These are phyloP conservation scores for Anguilla anguilla DNA, from an alignment of 2,797 vertebrate species.

Conservation along the genomic window DNA sequence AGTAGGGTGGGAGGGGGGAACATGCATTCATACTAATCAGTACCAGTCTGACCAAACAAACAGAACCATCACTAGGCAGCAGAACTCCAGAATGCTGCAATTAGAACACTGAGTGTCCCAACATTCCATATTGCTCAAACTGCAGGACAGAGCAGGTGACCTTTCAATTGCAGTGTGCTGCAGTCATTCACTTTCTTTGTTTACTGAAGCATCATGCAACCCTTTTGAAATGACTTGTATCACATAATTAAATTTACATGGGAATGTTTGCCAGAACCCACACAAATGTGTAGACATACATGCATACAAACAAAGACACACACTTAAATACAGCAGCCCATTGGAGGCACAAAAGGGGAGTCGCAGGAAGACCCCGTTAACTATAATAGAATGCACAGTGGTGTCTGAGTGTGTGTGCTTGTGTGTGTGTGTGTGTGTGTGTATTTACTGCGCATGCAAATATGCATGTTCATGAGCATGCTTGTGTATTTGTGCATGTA, in stretches of 20 bases:
- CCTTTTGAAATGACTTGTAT: not conserved
- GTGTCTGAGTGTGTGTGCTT: too few relatives aligned
- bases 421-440: too few relatives aligned
- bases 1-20: not conserved
- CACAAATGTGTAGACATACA: too few relatives aligned
- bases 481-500: too few relatives aligned
- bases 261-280: too few relatives aligned
- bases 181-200: not conserved
- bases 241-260: not conserved
- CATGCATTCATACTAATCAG: not conserved
- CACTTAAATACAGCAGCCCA: too few relatives aligned
- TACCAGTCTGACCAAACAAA: not conserved
- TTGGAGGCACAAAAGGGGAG: too few relatives aligned
- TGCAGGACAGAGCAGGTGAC: not conserved
- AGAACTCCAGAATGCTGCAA: not conserved
- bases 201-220: not conserved
- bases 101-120: not conserved
- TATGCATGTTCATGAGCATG: too few relatives aligned
- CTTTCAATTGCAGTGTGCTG: not conserved
- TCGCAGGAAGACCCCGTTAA: too few relatives aligned
- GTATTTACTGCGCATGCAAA: too few relatives aligned
- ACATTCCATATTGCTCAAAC: not conserved
- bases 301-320: too few relatives aligned
- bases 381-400: too few relatives aligned
- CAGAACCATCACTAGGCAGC: not conserved